Evolutionary conservation across 2,797 vertebrate genomes (phyloP).

Genomic region (Glossophaga mutica): DNA sequence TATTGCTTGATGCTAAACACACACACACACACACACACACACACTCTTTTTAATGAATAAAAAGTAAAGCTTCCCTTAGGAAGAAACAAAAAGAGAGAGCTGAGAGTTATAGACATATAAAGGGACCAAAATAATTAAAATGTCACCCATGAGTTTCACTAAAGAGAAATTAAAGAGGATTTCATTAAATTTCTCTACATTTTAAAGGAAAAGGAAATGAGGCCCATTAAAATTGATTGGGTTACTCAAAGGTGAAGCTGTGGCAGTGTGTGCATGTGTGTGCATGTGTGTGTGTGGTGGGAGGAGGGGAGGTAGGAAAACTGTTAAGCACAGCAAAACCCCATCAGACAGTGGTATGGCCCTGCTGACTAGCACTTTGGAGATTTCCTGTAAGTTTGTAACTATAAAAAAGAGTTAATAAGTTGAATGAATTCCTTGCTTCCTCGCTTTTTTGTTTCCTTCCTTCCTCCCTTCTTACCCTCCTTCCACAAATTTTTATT

Average conservation of each 20-base stretch:
- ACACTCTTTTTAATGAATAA: background rate
- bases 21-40: background rate
- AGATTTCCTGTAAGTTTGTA: background rate
- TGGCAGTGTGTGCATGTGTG: background rate
- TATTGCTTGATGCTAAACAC: background rate
- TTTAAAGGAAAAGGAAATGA: slow-evolving; percentile 26
- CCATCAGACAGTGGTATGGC: background rate
- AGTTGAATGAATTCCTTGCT: background rate
- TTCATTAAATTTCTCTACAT: background rate
- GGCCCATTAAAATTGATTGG: background rate
- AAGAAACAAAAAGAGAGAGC: background rate
- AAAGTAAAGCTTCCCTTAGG: background rate
- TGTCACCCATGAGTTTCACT: background rate
- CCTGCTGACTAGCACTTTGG: background rate
- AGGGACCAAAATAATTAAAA: background rate
- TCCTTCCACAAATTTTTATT: background rate
- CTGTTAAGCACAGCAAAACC: background rate
- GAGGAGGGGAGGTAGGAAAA: background rate
- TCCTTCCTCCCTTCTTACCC: background rate
- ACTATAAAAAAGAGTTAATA: background rate
- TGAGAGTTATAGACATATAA: background rate
- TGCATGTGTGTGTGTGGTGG: too few species aligned
- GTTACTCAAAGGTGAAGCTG: background rate
- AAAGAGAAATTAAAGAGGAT: slow-evolving; percentile 9
- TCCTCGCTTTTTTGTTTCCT: background rate